Base-by-base conservation (phyloP, 2,797 vertebrate genomes). In the Cyprinodon diabolis region DNA sequence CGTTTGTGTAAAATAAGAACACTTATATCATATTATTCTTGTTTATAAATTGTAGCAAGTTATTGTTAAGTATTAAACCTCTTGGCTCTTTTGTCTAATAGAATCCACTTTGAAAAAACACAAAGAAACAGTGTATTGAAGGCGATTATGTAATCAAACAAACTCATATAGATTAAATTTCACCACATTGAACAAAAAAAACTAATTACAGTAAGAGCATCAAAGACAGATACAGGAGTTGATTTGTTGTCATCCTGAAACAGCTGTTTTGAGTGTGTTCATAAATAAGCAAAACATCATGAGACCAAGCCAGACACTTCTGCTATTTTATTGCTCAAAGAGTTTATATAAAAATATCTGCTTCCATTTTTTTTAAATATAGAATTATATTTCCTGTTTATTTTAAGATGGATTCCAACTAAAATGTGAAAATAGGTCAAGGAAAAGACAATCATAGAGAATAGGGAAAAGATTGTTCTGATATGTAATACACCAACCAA, bases 311-410 rank as follows among this genome's bases (percentile, higher is more conserved):
- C 77, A 88, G 85, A 89, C 88, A 82, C 80, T 86, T 90, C 80
- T 77, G 69, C 80, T 87, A 82, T 89, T 81, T 75, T 11, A 21
- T 12, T 49, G 40, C 51, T 73, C 37, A 69, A 69, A 76, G 52
- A 69, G 35, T 66, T 72, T 13, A 40, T 71, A 65, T 72, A 58
- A 74, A 73, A 74, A 74, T 43, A 1, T 69, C 76, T 57, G 7
- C 58, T 89, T 89, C 87, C 81, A 78, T 70, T 77, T 84, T 49
- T 83, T 82, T 51, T 69, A 82, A 62, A 84, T 85, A 87, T 90
- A 83, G 72, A 83, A 37, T 72, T 77, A 14, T 57, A 19, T 86
- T 88, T 88, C 90, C 87, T 82, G 76, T 77, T 74, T 60, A 45
- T 71, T 62, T 55, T 12, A 78, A 65, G n/a, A 72, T 81, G 49